Conservation (phyloP, 2,888 invertebrate genomes). For the Cheilosia vulpina region DNA sequence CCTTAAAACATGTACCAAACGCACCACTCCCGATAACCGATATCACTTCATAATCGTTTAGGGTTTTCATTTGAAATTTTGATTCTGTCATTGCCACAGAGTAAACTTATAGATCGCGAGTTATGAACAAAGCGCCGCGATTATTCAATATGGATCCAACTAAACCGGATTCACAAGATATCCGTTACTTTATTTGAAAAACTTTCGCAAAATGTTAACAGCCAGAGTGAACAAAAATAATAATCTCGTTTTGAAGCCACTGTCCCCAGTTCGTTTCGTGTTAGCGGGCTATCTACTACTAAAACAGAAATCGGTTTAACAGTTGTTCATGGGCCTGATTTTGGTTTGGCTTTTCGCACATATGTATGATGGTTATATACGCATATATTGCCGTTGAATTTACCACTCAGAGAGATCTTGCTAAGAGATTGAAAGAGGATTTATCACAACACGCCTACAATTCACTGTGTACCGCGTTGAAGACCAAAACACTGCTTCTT, state of each 20-base stretch:
- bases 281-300: constrained; percentile 44
- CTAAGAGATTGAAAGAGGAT: constrained; percentile 14
- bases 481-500: constrained; percentile 34
- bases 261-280: constrained; percentile 16
- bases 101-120: not conserved
- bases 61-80: constrained; percentile 78
- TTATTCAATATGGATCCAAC: not conserved
- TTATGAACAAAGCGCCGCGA: not conserved
- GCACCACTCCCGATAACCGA: constrained; percentile 86
- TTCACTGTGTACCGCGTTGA: constrained; percentile 41
- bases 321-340: constrained; percentile 8
- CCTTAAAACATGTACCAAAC: constrained; percentile 87
- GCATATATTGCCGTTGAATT: constrained; percentile 37
- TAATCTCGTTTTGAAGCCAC: not conserved
- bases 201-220: constrained; percentile 7
- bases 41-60: constrained; percentile 85
- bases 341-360: constrained; percentile 58
- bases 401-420: constrained; percentile 13
- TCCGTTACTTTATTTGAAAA: constrained; percentile 67
- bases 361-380: constrained; percentile 13
- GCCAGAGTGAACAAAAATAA: not conserved
- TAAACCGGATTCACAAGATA: constrained; percentile 50
- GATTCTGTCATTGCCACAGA: constrained; percentile 22
- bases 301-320: constrained; percentile 35
- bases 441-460: constrained; percentile 77